Evolutionary conservation across 2,888 invertebrate genomes (phyloP), one percentile per base, ranked within the genome.

Genomic region (Parnassius glacialis): DNA sequence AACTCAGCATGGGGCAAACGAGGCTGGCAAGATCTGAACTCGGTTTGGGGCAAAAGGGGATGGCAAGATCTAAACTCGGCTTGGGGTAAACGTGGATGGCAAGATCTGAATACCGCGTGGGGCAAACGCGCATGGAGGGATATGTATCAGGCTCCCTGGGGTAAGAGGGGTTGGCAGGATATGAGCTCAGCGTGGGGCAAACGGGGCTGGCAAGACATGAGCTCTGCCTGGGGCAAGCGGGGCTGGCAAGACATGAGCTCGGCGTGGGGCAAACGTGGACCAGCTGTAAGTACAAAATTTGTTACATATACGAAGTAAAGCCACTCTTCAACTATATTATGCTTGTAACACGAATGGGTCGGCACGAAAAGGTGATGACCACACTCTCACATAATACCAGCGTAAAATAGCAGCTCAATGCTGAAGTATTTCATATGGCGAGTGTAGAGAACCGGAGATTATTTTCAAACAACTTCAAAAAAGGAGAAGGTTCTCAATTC

Each of bases 11-110:
- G 92, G 92, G 94, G 94, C 52, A 94, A 94, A 71, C 84, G 94
- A 41, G 93, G 90, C 25, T 94, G 93, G 94, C 92, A 92, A 69
- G 92, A 92, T 68, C 76, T 93, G 47, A 90, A 90, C 72, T 84
- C 85, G 0, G 89, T 90, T 12, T 93, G 93, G 93, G 93, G 93
- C 56, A 93, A 94, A 67, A 82, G 93, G 2, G 93, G 90, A 48
- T 94, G 93, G 93, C 89, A 92, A 69, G 92, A 91, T 65, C 71
- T 92, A 64, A 84, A 83, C 65, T 77, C 83, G 76, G 91, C 72
- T 13, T 93, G 93, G 93, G 93, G 93, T 44, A 94, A 94, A 74
- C 82, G 94, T 42, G 93, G 90, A 48, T 94, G 93, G 93, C 89
- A 92, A 68, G 92, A 91, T 65, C 71, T 92, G 64, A 84, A 83